These are phyloP conservation scores for Apodemus sylvaticus DNA, from an alignment of 2,113 vertebrate species.

Conservation along the genomic window DNA sequence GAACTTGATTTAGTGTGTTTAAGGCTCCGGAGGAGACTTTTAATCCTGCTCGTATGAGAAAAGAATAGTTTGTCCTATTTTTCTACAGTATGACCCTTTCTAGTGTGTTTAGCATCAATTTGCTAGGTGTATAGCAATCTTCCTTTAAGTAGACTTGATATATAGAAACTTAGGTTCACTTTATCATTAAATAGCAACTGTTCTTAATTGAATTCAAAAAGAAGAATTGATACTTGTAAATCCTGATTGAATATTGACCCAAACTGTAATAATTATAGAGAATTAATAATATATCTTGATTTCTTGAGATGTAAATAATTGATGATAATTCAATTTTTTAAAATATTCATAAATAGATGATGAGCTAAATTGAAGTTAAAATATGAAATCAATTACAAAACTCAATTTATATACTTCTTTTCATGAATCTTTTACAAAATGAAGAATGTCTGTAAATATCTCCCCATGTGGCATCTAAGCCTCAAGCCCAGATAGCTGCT, in stretches of 20 bases:
- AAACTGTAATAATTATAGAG: not conserved
- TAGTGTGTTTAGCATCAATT: constrained; percentile 1
- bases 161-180: not conserved
- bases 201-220: constrained; percentile 47
- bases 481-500: not conserved
- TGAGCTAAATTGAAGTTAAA: constrained; percentile 51
- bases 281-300: constrained; percentile 11
- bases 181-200: constrained; percentile 29
- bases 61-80: constrained; percentile 44
- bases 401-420: not conserved
- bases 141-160: constrained; percentile 31
- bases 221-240: constrained; percentile 16
- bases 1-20: constrained; percentile 41
- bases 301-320: constrained; percentile 6
- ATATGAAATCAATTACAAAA: constrained; percentile 2
- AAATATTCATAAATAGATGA: constrained; percentile 4
- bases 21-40: constrained; percentile 45
- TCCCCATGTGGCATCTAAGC: not conserved
- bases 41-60: constrained; percentile 49
- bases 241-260: constrained; percentile 15
- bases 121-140: constrained; percentile 9
- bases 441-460: not conserved
- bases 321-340: constrained; percentile 11
- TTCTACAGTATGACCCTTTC: constrained; percentile 15
- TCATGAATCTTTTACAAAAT: not conserved